Base-by-base conservation (phyloP, 2,888 invertebrate genomes). In the Meloe dianella region DNA sequence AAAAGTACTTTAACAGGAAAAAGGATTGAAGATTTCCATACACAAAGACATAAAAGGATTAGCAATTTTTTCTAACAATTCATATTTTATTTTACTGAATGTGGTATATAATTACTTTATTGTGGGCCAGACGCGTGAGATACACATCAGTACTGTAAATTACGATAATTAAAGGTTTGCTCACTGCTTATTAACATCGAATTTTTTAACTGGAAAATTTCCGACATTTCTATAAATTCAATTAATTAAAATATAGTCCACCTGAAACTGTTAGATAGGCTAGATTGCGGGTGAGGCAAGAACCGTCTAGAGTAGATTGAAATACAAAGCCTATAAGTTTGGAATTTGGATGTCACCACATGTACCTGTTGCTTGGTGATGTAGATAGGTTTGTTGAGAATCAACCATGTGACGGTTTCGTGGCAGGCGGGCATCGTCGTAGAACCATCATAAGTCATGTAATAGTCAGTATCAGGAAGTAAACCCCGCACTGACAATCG, bases 381-480 rank as follows among this genome's bases (percentile, higher is more conserved):
- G 86, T 97, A 97, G 83, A 98, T 96, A 71, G 98, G 98, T 85
- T 96, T 97, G 87, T 98, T 98, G 84, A 97, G 89, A 80, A 99
- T 93, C 84, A 98, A 88, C 98, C 98, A 98, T 78, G 97, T 97
- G 85, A 98, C 97, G 27, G 98, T 98, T 86, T 98, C 98, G 85
- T 96, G 93, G 86, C 98, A 98, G 71, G 97, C 95, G 3, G 98
- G 98, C 84, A 95, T 95, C 63, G 98, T 98, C 66, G 96, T 93
- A 56, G 97, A 97, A 60, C 98, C 98, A 80, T 98, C 97, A 85
- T 98, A 99, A 63, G 98, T 98, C 92, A 99, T 96, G 86, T 96
- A 98, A 86, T 96, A 94, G 81, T 95, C 92, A 58, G 97, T 97
- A 78, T 94, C 93, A 6, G 98, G 97, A 70, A 98, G 86, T 66